A percentile compares a stretch with the other conserved stretches of the same genome.
phyloP scores from a whole-genome alignment of 2,113 vertebrate species.

The Sisor rabdophorus region DNA sequence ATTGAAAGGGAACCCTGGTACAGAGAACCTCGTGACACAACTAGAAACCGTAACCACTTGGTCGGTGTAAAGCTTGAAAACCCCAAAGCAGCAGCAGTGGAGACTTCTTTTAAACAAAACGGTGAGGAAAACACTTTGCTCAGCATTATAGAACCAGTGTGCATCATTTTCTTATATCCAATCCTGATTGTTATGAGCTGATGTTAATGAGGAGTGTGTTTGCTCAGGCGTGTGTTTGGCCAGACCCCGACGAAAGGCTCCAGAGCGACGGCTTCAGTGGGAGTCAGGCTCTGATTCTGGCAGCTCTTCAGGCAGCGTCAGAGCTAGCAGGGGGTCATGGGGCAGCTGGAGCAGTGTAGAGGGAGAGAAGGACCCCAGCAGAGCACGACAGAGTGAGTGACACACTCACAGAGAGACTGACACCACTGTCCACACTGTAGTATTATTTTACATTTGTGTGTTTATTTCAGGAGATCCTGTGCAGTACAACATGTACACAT shows the following conservation, averaged over 20 bases:
- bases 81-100: conserved; percentile 58
- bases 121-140: conserved; percentile 54
- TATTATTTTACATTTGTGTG: not conserved
- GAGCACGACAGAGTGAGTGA: conserved; percentile 72
- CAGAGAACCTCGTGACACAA: conserved; percentile 62
- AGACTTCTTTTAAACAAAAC: conserved; percentile 65
- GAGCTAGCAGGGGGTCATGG: conserved; percentile 93
- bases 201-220: not conserved
- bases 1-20: conserved; percentile 75
- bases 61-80: conserved; percentile 65
- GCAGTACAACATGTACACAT: conserved; percentile 60
- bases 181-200: not conserved
- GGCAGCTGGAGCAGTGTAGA: conserved; percentile 98
- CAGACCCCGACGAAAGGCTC: conserved; percentile 70
- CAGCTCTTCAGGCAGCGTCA: conserved; percentile 86
- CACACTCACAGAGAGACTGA: not conserved
- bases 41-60: conserved; percentile 71
- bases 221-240: conserved; percentile 59
- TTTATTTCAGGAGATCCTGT: conserved; percentile 63
- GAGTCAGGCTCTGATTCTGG: conserved; percentile 93
- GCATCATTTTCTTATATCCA: not conserved
- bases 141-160: not conserved
- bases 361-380: conserved; percentile 79
- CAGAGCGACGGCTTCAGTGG: conserved; percentile 77
- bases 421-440: not conserved